Conservation (phyloP, 2,113 vertebrate genomes). For the Amphiprion percula region DNA sequence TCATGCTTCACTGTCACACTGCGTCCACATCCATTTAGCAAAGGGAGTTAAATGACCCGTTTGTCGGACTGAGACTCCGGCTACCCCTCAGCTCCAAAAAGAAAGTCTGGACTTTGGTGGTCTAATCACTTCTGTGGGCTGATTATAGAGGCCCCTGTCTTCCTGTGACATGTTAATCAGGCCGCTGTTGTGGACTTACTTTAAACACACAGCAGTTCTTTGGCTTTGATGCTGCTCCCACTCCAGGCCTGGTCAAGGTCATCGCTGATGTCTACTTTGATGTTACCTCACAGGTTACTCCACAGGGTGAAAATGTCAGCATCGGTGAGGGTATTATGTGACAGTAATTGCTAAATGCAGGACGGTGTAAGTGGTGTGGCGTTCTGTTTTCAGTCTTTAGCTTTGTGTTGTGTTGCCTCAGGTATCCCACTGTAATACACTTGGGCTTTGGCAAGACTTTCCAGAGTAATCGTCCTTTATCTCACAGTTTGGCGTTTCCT, state of each 20-base stretch:
- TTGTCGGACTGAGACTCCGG: slow-evolving; percentile 42
- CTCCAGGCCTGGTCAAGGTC: slow-evolving; percentile 66
- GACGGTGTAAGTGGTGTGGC: slow-evolving; percentile 20
- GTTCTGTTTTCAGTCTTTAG: slow-evolving; percentile 5
- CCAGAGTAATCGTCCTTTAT: slow-evolving; percentile 59
- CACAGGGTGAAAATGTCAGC: slow-evolving; percentile 53
- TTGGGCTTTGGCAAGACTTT: slow-evolving; percentile 46
- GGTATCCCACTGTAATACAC: slow-evolving; percentile 12
- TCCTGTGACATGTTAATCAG: slow-evolving; percentile 76
- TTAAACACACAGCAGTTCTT: slow-evolving; percentile 41
- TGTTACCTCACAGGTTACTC: slow-evolving; percentile 57
- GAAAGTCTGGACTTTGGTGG: slow-evolving; percentile 40
- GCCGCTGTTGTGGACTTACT: slow-evolving; percentile 49
- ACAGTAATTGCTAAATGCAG: slow-evolving; percentile 51
- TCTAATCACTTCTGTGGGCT: slow-evolving; percentile 57
- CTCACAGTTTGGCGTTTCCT: slow-evolving; percentile 63
- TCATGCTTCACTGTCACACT: slow-evolving; percentile 77
- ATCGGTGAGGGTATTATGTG: slow-evolving; percentile 35
- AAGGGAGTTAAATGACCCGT: slow-evolving; percentile 59
- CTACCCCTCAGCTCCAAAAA: slow-evolving; percentile 25
- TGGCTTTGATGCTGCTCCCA: slow-evolving; percentile 65
- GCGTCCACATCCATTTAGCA: slow-evolving; percentile 70
- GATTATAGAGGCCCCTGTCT: slow-evolving; percentile 58
- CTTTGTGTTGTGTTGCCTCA: neutral
- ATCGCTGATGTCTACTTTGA: slow-evolving; percentile 74